phyloP scores from a whole-genome alignment of 53 echinoderm and acorn worm genomes.

The Paracentrotus lividus region DNA sequence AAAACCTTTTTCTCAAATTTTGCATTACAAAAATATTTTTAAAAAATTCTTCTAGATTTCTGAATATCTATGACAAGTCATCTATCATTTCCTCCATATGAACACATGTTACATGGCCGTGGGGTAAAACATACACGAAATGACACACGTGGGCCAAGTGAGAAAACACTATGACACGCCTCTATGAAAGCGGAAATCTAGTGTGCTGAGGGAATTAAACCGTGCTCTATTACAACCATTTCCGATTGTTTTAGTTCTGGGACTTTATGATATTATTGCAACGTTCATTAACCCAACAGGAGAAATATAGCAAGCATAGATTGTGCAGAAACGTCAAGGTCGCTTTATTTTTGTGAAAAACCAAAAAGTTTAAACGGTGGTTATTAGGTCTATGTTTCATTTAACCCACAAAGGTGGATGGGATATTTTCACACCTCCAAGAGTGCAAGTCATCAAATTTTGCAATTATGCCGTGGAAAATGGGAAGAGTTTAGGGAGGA shows the following conservation, averaged over 20 bases:
- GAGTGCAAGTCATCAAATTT: conserved; percentile 45
- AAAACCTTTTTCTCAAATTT: too few relatives aligned
- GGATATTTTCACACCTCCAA: not conserved
- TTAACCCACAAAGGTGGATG: not conserved
- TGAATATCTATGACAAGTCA: not conserved
- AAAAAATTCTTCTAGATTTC: not conserved
- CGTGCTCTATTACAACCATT: conserved; percentile 23
- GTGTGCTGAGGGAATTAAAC: conserved; percentile 29
- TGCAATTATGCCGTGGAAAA: conserved; percentile 10
- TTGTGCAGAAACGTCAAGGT: conserved; percentile 23
- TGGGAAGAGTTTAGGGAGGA: conserved; percentile 3
- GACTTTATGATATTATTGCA: conserved; percentile 49
- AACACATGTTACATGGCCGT: conserved; percentile 10
- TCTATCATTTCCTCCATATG: not conserved
- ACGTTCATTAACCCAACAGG: conserved; percentile 17
- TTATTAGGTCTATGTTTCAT: not conserved
- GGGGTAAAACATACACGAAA: conserved; percentile 58
- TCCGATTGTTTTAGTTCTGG: conserved; percentile 45
- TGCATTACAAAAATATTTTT: too few relatives aligned
- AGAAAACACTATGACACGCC: conserved; percentile 14
- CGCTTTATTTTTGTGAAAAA: not conserved
- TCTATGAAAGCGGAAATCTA: conserved; percentile 27
- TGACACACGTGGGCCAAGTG: conserved; percentile 39
- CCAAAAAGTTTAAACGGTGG: not conserved
- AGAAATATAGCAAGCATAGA: conserved; percentile 2